Percentiles rank a stretch among this genome's conserved stretches.
Conservation (phyloP, 2,888 invertebrate genomes). For the Mythimna pallens region DNA sequence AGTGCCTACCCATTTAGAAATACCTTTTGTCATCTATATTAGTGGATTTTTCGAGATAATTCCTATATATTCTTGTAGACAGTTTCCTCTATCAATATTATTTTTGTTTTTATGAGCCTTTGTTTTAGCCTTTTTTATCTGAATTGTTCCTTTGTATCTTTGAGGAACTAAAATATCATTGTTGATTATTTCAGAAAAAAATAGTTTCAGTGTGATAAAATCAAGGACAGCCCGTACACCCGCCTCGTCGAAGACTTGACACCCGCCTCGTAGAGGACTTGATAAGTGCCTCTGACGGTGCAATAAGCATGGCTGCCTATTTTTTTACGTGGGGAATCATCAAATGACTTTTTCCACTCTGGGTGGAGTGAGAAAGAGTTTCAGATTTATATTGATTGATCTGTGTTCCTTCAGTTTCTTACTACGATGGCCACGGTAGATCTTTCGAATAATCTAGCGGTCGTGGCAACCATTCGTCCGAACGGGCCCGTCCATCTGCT, state of each 20-base stretch:
- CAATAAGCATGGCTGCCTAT: neutral
- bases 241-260: neutral
- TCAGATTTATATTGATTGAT: no score
- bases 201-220: neutral
- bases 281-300: no score
- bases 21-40: constrained; percentile 27
- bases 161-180: neutral
- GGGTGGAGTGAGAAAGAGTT: no score
- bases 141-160: neutral
- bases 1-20: constrained; percentile 26
- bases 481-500: no score
- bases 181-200: neutral
- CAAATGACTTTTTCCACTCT: no score
- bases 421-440: no score
- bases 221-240: neutral
- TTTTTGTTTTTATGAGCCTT: neutral
- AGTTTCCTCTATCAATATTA: neutral
- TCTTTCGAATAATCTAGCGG: no score
- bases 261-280: no score
- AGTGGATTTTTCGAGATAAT: neutral
- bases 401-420: no score
- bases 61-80: neutral
- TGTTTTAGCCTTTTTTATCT: neutral
- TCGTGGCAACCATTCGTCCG: no score
- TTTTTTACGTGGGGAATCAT: neutral